Base-by-base conservation (phyloP, 2,797 vertebrate species). In the Sebastes steindachneri region DNA sequence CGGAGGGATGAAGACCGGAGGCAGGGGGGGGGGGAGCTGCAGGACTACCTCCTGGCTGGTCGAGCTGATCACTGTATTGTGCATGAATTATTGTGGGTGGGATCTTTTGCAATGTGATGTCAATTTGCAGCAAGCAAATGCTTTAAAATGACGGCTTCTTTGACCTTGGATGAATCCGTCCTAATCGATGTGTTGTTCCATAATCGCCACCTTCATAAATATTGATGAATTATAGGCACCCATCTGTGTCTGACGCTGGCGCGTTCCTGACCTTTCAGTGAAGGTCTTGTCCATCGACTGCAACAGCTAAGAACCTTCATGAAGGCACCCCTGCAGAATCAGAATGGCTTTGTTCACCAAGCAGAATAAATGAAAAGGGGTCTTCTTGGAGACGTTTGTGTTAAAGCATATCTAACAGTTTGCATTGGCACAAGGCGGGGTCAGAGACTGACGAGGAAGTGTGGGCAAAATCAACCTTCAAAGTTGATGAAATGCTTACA, bases 21-120 rank as follows among this genome's bases (percentile, higher is more conserved):
- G 73, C 29, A 3, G 23, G n/a, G 26, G 41, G 37, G 53, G 75
- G 68, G 35, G 75, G 83, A 31, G 79, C 75, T 83, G 45, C 77
- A 68, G 66, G 72, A 79, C 67, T 62, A 74, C 79, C 81, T 89
- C 76, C 58, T 14, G 90, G 87, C 82, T 86, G 64, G 87, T 86
- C 8, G 60, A 75, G 80, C 67, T 86, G 79, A 90, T 93, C 80
- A 67, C 55, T 28, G 66, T 86, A 41, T 65, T 77, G 75, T 68
- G 72, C 77, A 26, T 58, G 68, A 70, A 67, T 68, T 54, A 65
- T 70, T 1, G 2, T 11, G 9, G 53, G 21, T 9, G 15, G 8
- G 31, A 26, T 72, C 54, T 75, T 54, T 35, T 60, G 9, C 48
- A 48, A 14, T 54, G 2, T 10, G 55, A 62, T 35, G 48, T 65